Evolutionary conservation across 2,113 vertebrate genomes (phyloP).

Genomic region (Drymodes brunneopygia): DNA sequence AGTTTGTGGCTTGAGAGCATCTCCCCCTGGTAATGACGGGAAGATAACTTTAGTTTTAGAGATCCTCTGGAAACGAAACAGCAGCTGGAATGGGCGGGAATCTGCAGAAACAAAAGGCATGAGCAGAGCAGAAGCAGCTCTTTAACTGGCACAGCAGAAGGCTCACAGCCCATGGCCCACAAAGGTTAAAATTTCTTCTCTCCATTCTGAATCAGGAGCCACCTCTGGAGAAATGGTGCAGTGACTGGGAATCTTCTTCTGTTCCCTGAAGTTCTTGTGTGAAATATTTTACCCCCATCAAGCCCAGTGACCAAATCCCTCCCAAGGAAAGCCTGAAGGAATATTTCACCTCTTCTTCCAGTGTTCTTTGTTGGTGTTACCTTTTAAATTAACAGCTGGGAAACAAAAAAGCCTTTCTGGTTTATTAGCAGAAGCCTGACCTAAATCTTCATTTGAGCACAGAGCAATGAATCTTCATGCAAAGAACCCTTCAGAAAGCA

Average conservation of each 20-base stretch:
- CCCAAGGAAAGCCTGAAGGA: neutral
- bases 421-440: neutral
- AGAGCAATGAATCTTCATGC: neutral
- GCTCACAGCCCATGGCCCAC: neutral
- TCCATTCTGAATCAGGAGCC: neutral
- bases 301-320: neutral
- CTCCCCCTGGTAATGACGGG: neutral
- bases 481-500: neutral
- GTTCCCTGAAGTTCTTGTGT: neutral
- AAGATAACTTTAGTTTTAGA: neutral
- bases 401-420: neutral
- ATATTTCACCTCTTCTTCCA: neutral
- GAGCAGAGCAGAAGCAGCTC: neutral
- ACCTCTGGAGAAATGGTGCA: fast-evolving
- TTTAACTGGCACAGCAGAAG: neutral
- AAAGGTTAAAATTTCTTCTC: neutral
- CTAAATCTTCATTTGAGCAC: neutral
- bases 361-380: neutral
- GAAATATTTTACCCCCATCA: neutral
- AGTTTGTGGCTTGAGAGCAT: neutral
- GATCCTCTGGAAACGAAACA: neutral
- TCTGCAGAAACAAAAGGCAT: neutral
- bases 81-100: neutral
- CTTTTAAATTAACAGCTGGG: neutral
- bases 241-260: neutral